Percentiles rank a stretch among this genome's conserved stretches.
phyloP scores from a whole-genome alignment of 2,888 invertebrate species.

The Empis stercorea region DNA sequence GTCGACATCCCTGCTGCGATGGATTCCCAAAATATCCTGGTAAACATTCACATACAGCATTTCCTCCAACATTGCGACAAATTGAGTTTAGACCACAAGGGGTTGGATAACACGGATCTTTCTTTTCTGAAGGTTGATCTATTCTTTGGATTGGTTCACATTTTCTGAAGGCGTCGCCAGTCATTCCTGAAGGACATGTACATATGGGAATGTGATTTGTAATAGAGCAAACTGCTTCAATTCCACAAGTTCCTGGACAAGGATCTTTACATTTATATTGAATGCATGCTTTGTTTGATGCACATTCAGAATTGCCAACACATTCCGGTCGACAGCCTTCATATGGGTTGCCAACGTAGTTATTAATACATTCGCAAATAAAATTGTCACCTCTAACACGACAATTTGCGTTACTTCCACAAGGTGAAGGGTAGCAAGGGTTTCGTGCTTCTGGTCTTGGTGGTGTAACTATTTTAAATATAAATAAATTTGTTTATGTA shows the following conservation, averaged over 20 bases:
- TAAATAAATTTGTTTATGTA: not conserved
- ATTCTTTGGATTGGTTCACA: conserved; percentile 32
- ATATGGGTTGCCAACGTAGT: conserved; percentile 63
- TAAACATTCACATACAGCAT: conserved; percentile 60
- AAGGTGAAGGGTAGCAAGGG: conserved; percentile 59
- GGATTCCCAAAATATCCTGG: conserved; percentile 64
- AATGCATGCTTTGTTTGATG: conserved; percentile 69
- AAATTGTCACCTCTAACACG: conserved; percentile 40
- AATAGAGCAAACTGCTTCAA: conserved; percentile 65
- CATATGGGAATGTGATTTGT: conserved; percentile 58
- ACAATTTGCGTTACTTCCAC: conserved; percentile 56
- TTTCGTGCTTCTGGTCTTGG: conserved; percentile 34
- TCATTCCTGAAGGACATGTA: conserved; percentile 46
- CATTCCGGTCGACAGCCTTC: conserved; percentile 73
- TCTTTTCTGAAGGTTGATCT: conserved; percentile 20
- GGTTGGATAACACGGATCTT: conserved; percentile 50
- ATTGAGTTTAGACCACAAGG: conserved; percentile 70
- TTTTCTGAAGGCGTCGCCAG: conserved; percentile 50
- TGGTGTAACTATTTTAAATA: conserved; percentile 18
- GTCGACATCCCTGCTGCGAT: conserved; percentile 53
- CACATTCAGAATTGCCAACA: conserved; percentile 73
- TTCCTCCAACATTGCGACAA: conserved; percentile 43
- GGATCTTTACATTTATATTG: conserved; percentile 73
- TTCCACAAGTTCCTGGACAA: conserved; percentile 67
- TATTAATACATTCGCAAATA: conserved; percentile 47